Conservation (phyloP, 2,888 invertebrate species). For the Scaptomyza caliginosa region DNA sequence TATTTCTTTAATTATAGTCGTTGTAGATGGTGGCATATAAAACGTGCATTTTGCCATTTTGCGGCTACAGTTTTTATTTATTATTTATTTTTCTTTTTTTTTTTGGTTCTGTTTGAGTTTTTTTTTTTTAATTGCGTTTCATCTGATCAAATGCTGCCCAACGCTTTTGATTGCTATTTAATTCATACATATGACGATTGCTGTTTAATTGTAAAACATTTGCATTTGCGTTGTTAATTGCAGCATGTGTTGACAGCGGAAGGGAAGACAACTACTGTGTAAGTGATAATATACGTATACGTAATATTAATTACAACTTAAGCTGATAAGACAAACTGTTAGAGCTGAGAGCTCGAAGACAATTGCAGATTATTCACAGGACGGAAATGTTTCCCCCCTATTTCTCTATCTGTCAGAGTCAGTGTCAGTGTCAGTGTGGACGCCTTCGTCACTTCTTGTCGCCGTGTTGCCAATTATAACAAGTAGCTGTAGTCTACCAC, state of each 20-base stretch:
- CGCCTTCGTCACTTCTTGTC: no score
- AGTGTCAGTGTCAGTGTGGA: conserved; percentile 18
- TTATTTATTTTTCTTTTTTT: conserved; percentile 53
- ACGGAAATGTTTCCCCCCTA: not conserved
- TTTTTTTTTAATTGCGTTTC: conserved; percentile 75
- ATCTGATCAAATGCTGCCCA: conserved; percentile 60
- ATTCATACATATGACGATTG: conserved; percentile 47
- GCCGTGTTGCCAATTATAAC: conserved; percentile 66
- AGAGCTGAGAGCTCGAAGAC: not conserved
- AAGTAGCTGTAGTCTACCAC: conserved; percentile 56
- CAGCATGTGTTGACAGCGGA: conserved; percentile 13
- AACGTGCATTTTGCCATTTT: conserved; percentile 72
- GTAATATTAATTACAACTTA: not conserved
- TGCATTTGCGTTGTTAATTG: conserved; percentile 66
- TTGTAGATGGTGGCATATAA: conserved; percentile 37
- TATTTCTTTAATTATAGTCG: conserved; percentile 11
- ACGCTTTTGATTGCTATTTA: conserved; percentile 18
- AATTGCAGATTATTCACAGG: not conserved
- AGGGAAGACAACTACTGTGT: conserved; percentile 10
- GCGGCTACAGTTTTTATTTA: conserved; percentile 10
- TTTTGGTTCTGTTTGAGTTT: no score
- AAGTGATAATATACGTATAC: conserved; percentile 4
- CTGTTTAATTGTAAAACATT: conserved; percentile 47
- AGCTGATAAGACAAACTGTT: not conserved
- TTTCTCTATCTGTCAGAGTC: not conserved